A percentile compares a stretch with the other conserved stretches of the same genome.
Conservation (phyloP, 2,888 invertebrate species). For the Lottia scabra region DNA sequence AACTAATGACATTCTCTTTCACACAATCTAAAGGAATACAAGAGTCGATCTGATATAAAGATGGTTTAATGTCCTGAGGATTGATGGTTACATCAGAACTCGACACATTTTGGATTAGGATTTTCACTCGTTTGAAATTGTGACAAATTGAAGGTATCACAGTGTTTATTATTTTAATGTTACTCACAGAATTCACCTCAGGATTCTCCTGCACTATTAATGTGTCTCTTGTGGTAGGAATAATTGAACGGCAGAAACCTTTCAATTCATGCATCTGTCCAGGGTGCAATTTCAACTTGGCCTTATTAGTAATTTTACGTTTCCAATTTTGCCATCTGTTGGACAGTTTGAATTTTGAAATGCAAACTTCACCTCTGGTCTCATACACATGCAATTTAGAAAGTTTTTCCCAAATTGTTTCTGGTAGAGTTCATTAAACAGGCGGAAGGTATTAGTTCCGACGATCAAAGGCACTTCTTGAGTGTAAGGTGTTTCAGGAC, state of each 20-base stretch:
- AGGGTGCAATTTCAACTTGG: not conserved
- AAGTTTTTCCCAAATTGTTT: not conserved
- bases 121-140: not conserved
- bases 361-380: not conserved
- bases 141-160: not conserved
- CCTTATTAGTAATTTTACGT: not conserved
- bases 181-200: not conserved
- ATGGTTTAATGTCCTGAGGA: not conserved
- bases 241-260: not conserved
- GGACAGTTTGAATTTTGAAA: not conserved
- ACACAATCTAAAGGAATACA: not conserved
- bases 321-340: not conserved
- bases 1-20: not conserved
- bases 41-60: not conserved
- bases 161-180: not conserved
- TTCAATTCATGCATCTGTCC: not conserved
- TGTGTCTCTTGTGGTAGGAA: not conserved
- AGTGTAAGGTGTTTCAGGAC: conserved; percentile 7
- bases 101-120: not conserved
- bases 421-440: not conserved
- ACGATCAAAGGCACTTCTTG: conserved; percentile 2
- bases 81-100: not conserved
- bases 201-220: not conserved
- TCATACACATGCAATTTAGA: not conserved
- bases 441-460: conserved; percentile 9